A percentile compares a stretch with the other conserved stretches of the same genome.
Evolutionary conservation across 2,113 vertebrate species (phyloP).

Genomic region (Deroptyus accipitrinus): DNA sequence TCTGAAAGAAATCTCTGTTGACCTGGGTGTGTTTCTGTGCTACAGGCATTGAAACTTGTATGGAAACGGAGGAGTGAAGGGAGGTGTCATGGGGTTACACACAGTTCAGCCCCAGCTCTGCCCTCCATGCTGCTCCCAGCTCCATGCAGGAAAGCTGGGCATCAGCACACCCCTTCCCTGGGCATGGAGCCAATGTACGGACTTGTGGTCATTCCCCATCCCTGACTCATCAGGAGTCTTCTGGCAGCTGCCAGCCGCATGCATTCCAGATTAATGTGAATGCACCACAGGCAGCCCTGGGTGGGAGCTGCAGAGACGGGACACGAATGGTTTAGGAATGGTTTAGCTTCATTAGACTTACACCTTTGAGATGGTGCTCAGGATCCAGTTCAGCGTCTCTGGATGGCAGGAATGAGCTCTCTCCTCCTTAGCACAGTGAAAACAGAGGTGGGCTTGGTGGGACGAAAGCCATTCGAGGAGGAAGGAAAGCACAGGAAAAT

Average conservation of each 20-base stretch:
- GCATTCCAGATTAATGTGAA: neutral
- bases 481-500: neutral
- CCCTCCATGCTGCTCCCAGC: neutral
- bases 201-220: neutral
- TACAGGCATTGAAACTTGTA: neutral
- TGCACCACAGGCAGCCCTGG: neutral
- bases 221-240: neutral
- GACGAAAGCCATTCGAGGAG: neutral
- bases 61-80: neutral
- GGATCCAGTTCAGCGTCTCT: rapidly evolving
- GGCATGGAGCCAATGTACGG: neutral
- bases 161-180: neutral
- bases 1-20: neutral
- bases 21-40: constrained; percentile 14
- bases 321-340: neutral
- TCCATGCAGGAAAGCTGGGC: rapidly evolving
- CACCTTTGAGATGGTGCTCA: rapidly evolving
- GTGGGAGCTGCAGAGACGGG: neutral
- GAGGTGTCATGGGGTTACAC: neutral
- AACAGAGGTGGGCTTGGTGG: neutral
- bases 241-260: neutral
- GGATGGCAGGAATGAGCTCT: neutral
- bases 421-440: neutral
- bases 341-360: neutral
- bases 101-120: neutral